Base-by-base conservation (phyloP, 2,888 invertebrate genomes). In the Latrodectus elegans region DNA sequence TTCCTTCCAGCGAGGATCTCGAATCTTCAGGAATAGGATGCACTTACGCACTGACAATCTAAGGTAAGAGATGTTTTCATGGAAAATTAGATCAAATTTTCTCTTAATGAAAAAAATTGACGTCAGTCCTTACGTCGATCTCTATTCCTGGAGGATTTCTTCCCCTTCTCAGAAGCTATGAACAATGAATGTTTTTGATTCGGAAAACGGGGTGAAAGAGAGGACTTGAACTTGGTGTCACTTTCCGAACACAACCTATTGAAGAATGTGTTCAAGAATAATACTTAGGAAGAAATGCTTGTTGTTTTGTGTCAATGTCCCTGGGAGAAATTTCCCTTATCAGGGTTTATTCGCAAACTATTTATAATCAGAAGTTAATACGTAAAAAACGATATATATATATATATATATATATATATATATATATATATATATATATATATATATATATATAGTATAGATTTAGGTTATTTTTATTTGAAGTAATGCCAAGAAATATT, bases 71-170 rank as follows among this genome's bases (percentile, higher is more conserved):
- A 38, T 38, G 38, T 38, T 38, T 38, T 4, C 38, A 38, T 2
- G 38, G 38, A 38, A 38, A 4, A 38, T 38, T 6, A 38, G 38
- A 38, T 4, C 38, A 6, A 6, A 38, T 38, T 38, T 38, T 38
- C 38, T 38, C 38, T 38, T 75, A n/a, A 82, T 38, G 75, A 67
- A 65, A 82, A 68, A n/a, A 60, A 53, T 17, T 82, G 82, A 82
- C 82, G 82, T 82, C 82, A 82, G 60, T 82, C 51, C 15, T 51
- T 53, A 60, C 82, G 82, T 82, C 82, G 75, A 75, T 38, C 38
- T 38, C 38, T 49, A 52, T 22, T 49, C 1, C 8, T 49, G 22
- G 4, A 51, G 60, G 65, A 52, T 22, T 15, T 52, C 14, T 49
- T 3, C 49, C 52, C 65, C n/a, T 67, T 81, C n/a, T 53, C 3